These are phyloP conservation scores for Tetragnatha versicolor DNA, from an alignment of 1,140 invertebrate genomes.

Conservation along the genomic window DNA sequence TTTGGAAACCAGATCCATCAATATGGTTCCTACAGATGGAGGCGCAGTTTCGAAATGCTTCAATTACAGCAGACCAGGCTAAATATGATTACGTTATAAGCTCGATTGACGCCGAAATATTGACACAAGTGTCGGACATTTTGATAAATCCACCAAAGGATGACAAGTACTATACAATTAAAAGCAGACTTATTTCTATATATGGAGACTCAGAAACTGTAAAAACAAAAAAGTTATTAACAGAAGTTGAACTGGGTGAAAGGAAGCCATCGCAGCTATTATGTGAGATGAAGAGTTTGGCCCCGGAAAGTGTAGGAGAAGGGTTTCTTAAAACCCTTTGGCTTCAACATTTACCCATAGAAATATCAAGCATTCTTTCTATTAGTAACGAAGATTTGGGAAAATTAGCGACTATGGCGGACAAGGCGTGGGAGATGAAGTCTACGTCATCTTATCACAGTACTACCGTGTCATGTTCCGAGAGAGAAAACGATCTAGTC, in stretches of 20 bases:
- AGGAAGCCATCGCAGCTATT: slow-evolving; percentile 39
- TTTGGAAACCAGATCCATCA: slow-evolving; percentile 57
- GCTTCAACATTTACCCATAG: slow-evolving; percentile 18
- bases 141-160: slow-evolving; percentile 26
- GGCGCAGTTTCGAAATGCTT: slow-evolving; percentile 32
- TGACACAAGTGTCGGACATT: slow-evolving; percentile 35
- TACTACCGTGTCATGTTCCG: too few species aligned
- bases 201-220: slow-evolving; percentile 14
- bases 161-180: slow-evolving; percentile 2
- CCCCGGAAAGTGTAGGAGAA: slow-evolving; percentile 17
- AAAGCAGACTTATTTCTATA: slow-evolving; percentile 29
- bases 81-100: slow-evolving; percentile 43
- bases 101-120: slow-evolving; percentile 38
- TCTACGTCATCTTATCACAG: too few species aligned
- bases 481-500: too few species aligned
- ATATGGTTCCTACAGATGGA: slow-evolving; percentile 37
- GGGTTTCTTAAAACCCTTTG: slow-evolving; percentile 39
- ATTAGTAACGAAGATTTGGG: too few species aligned
- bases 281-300: slow-evolving; percentile 43
- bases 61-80: slow-evolving; percentile 34
- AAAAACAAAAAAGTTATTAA: slow-evolving; percentile 28
- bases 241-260: slow-evolving; percentile 32
- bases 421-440: too few species aligned
- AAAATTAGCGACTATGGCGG: too few species aligned
- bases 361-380: background rate